Evolutionary conservation across 2,888 invertebrate genomes (phyloP).

Genomic region (Bembecia ichneumoniformis): DNA sequence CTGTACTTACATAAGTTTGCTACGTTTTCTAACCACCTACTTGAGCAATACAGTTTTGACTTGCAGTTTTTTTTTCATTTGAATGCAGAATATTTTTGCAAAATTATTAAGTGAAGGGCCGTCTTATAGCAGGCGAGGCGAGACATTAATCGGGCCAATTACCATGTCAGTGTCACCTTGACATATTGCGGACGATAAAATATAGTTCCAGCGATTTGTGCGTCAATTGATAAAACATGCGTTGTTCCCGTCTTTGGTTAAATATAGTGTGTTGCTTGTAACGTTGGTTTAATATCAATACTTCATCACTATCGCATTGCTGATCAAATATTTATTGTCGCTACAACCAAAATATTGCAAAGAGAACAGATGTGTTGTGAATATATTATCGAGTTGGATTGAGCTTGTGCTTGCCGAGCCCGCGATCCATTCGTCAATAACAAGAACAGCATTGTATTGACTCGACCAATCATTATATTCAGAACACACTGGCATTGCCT

Average conservation of each 20-base stretch:
- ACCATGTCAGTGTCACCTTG: conserved; percentile 43
- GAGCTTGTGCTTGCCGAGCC: background rate
- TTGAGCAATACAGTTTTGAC: too few relatives aligned
- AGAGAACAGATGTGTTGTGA: background rate
- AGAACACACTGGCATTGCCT: conserved; percentile 40
- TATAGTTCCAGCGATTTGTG: conserved; percentile 3
- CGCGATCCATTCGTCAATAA: conserved; percentile 29
- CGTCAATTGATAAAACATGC: background rate
- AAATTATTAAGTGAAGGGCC: conserved; percentile 29
- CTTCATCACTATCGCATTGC: too few relatives aligned
- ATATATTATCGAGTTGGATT: background rate
- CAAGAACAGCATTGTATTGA: conserved; percentile 34
- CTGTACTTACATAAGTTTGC: too few relatives aligned
- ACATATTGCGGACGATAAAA: conserved; percentile 15
- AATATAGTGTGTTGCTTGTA: too few relatives aligned
- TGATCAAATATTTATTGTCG: too few relatives aligned
- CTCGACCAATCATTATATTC: conserved; percentile 29
- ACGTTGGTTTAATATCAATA: too few relatives aligned
- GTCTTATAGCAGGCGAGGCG: conserved; percentile 28
- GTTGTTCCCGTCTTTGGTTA: too few relatives aligned
- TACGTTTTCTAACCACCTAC: too few relatives aligned
- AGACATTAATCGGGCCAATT: conserved; percentile 46
- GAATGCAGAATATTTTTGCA: background rate
- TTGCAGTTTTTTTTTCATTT: too few relatives aligned
- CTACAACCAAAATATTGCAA: too few relatives aligned